Base-by-base conservation (phyloP, 2,888 invertebrate genomes). In the Periphyllus acericola region DNA sequence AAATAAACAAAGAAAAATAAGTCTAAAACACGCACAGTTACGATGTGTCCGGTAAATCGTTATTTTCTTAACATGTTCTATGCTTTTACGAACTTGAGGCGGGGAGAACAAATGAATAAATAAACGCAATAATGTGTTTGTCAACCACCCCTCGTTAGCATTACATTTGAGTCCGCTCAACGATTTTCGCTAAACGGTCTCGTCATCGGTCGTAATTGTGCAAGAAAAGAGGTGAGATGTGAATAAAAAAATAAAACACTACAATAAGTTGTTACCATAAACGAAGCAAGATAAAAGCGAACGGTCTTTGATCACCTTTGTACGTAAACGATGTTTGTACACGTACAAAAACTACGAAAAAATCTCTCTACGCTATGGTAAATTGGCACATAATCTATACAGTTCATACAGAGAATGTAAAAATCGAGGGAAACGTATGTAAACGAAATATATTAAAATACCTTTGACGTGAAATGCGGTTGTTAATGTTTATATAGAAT, bases 291-390 rank as follows among this genome's bases (percentile, higher is more conserved):
- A 76, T 76, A 75, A 84, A 84, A 84, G 29, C 21, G 60, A 34
- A 76, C 66, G 17, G 66, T 60, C 75, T 83, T 83, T 83, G 83
- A 84, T 76, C 66, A 76, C 75, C 75, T 84, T 84, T 84, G 83
- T 75, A 29, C 75, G 75, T 66, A 84, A 84, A 84, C 83, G 60
- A 75, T 83, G 83, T 83, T 83, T 83, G 40, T 75, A 75, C 83
- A 75, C 60, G 36, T 83, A 60, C 6, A 84, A 68, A 68, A 25
- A 74, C 55, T 46, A 52, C 75, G 29, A 83, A 40, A 55, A 75
- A 83, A 74, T 83, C 55, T 60, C 29, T 83, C 36, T 60, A 76
- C 66, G n/a, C 21, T 84, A n/a, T n/a, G n/a, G n/a, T n/a, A 84
- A 76, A 84, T 75, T 84, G 75, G 32, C 66, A 75, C 83, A 84